Conservation (phyloP, 2,888 invertebrate species). For the Seira musarum region DNA sequence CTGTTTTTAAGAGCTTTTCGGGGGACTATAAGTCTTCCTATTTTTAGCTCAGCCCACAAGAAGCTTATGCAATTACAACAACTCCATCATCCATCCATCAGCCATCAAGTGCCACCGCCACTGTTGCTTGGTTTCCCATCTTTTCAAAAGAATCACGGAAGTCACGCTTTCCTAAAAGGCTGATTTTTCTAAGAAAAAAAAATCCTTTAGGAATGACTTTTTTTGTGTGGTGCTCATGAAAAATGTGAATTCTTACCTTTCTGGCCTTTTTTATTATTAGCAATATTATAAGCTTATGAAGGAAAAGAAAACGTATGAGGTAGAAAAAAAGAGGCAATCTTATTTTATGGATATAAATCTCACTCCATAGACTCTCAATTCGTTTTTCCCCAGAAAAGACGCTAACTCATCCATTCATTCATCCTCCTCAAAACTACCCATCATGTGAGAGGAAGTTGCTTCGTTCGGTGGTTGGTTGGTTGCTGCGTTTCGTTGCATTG, state of each 20-base stretch:
- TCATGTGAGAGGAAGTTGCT: constrained; percentile 25
- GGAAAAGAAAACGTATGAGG: no score
- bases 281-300: constrained; percentile 26
- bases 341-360: constrained; percentile 53
- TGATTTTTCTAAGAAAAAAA: no score
- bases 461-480: no score
- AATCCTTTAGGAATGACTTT: neutral
- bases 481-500: no score
- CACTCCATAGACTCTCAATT: constrained; percentile 37
- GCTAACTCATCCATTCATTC: constrained; percentile 44
- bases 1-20: no score
- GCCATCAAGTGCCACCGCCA: constrained; percentile 39
- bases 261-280: no score
- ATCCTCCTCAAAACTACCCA: neutral
- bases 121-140: no score
- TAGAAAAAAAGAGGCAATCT: constrained; percentile 37
- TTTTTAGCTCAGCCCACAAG: constrained; percentile 36
- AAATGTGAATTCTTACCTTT: constrained; percentile 27
- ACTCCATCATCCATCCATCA: constrained; percentile 42
- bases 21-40: constrained; percentile 37
- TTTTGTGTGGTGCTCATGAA: neutral
- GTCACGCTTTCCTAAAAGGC: no score
- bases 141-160: no score
- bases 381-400: constrained; percentile 34
- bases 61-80: constrained; percentile 6